Base-by-base conservation (phyloP, 2,113 vertebrate species). In the Cyphomyrus plagiostoma region DNA sequence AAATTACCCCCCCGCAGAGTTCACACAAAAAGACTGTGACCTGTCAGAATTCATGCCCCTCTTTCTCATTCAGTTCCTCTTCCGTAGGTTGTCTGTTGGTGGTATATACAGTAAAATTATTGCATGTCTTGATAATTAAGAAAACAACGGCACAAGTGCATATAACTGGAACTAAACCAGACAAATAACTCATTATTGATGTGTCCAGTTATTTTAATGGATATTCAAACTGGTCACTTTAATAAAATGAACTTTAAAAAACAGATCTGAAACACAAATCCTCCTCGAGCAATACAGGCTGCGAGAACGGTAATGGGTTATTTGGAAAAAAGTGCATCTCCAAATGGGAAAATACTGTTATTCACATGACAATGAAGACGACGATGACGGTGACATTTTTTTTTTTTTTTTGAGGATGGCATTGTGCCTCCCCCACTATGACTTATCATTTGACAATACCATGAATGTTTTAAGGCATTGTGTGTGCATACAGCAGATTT, bases 81-180 rank as follows among this genome's bases (percentile, higher is more conserved):
- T 82, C 89, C 90, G 90, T 90, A 94, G 95, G 91, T 92, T 84
- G 91, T 97, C 95, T 95, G 93, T 45, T 87, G 86, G 58, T 87
- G 89, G 84, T 95, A 95, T 92, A 92, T 96, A 93, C 97, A 96
- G 95, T 96, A 95, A 94, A 95, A 91, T 96, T 95, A 94, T 97
- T 95, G 97, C 97, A 98, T 98, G 97, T 96, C 93, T 95, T 95
- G 93, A 95, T 94, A 70, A 26, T 92, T 89, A 90, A 94, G 70
- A 95, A 94, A 95, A 94, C 93, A 92, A 62, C 46, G 23, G 86
- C 86, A 89, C 62, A 88, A 58, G 88, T 66, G 2, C 70, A 83
- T 85, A 89, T 85, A 90, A 39, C 88, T 90, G 83, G 84, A 56
- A 87, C 83, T 89, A 21, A 88, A 46, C 17, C 8, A 82, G 17